phyloP scores from a whole-genome alignment of 2,113 vertebrate genomes.

The Melierax canorus region DNA sequence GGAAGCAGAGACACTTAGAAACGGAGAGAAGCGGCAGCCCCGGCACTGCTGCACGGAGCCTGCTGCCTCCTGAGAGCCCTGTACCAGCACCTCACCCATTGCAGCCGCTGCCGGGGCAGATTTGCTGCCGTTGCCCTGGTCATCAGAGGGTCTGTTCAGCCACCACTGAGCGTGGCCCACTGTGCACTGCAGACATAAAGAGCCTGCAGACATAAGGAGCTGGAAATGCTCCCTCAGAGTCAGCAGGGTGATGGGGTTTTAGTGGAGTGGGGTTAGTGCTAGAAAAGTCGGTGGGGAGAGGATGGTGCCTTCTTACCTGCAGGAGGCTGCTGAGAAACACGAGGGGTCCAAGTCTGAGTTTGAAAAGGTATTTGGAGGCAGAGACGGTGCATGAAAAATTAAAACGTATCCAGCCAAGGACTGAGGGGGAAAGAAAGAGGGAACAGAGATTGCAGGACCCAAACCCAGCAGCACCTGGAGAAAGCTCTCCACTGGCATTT shows the following conservation, averaged over 20 bases:
- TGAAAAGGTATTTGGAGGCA: not conserved
- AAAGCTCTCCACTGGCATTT: not conserved
- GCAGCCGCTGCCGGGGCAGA: not conserved
- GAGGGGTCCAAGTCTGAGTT: not conserved
- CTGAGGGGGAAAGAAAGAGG: not conserved
- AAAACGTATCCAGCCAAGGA: not conserved
- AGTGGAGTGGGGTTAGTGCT: not conserved
- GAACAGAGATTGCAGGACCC: not conserved
- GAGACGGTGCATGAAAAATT: not conserved
- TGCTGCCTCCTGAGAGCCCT: not conserved
- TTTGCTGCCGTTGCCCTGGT: not conserved
- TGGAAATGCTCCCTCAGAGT: not conserved
- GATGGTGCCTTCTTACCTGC: not conserved
- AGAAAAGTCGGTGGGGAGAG: not conserved
- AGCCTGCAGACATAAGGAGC: not conserved
- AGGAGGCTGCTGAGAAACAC: not conserved
- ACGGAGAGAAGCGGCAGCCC: not conserved
- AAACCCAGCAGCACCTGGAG: not conserved
- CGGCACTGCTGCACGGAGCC: rapidly evolving
- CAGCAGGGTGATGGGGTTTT: not conserved
- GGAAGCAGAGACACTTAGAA: not conserved
- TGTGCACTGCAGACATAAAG: not conserved
- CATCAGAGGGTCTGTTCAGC: not conserved
- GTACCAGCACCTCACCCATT: not conserved
- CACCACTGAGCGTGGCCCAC: rapidly evolving